Evolutionary conservation across 2,797 vertebrate genomes (phyloP).

Genomic region (Pachyuromys duprasi): DNA sequence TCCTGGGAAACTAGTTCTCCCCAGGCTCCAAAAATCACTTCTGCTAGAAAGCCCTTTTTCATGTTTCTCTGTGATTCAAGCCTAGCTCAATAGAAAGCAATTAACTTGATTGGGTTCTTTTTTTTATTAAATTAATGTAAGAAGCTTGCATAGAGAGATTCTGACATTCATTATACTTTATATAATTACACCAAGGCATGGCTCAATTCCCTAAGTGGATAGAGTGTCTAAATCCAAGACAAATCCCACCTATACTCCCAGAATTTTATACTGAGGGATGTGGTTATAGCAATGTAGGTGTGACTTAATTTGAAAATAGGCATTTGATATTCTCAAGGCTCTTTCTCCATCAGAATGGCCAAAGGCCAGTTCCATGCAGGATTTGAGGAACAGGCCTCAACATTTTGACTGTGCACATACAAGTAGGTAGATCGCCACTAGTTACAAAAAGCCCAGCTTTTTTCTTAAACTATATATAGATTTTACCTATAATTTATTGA

Average conservation of each 20-base stretch:
- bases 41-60: conserved; percentile 1
- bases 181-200: conserved; percentile 2
- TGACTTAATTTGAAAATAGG: not conserved
- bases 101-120: conserved; percentile 17
- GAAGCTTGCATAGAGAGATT: not conserved
- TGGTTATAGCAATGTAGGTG: not conserved
- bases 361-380: not conserved
- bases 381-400: not conserved
- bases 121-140: conserved; percentile 49
- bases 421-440: too few relatives aligned
- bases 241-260: not conserved
- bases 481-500: not conserved
- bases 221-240: not conserved
- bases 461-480: not conserved
- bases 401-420: too few relatives aligned
- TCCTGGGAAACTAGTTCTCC: not conserved
- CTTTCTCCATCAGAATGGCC: not conserved
- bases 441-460: not conserved
- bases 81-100: conserved; percentile 20
- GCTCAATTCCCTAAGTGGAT: not conserved
- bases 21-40: conserved; percentile 7
- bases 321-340: not conserved
- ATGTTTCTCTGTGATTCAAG: conserved; percentile 45
- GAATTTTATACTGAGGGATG: not conserved
- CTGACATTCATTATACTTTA: not conserved